Evolutionary conservation across 2,797 vertebrate genomes (phyloP).

Genomic region (Microhierax caerulescens): DNA sequence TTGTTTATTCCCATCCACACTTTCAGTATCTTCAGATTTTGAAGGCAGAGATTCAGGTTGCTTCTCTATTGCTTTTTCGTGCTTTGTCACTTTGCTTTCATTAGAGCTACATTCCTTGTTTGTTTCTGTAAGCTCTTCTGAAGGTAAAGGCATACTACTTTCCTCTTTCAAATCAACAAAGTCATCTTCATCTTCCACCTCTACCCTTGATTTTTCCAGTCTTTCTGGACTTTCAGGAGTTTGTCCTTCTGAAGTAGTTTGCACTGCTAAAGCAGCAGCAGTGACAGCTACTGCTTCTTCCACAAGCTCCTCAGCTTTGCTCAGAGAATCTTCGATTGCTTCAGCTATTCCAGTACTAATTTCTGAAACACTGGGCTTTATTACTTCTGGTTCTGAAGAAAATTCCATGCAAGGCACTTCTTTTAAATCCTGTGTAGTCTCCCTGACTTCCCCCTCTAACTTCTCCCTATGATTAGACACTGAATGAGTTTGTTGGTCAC

Average conservation of each 20-base stretch:
- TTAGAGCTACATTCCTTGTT: constrained; percentile 37
- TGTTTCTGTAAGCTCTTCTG: constrained; percentile 48
- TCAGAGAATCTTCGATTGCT: constrained; percentile 18
- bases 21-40: neutral
- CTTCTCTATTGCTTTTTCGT: neutral
- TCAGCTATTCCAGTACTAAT: constrained; percentile 50
- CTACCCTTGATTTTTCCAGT: constrained; percentile 59
- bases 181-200: constrained; percentile 73
- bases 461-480: neutral
- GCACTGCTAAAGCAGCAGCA: constrained; percentile 22
- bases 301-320: neutral
- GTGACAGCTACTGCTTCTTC: constrained; percentile 18
- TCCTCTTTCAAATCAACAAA: constrained; percentile 78
- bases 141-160: constrained; percentile 3
- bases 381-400: neutral
- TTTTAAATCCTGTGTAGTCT: neutral
- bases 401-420: neutral
- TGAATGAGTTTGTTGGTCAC: neutral
- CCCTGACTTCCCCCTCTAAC: neutral
- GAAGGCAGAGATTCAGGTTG: neutral
- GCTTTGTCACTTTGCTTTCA: constrained; percentile 53
- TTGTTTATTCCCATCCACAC: neutral
- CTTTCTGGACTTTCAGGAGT: constrained; percentile 35
- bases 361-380: constrained; percentile 19
- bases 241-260: constrained; percentile 33